Percentiles rank a stretch among this genome's conserved stretches.
phyloP scores from a whole-genome alignment of 2,113 vertebrate genomes.

The Sorex fumeus region DNA sequence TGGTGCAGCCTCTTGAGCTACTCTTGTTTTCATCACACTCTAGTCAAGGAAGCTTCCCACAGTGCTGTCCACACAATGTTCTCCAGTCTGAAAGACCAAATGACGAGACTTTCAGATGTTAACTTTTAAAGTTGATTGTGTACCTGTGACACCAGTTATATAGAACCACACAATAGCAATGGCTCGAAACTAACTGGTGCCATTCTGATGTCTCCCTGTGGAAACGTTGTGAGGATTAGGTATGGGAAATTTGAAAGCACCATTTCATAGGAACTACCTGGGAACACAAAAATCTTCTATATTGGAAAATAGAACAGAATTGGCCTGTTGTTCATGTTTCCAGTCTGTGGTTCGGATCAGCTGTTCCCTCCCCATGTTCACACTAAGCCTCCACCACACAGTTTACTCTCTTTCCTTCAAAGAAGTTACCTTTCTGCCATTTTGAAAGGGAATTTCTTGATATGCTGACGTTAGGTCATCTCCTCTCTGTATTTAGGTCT shows the following conservation, averaged over 20 bases:
- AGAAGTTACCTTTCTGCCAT: too few species aligned
- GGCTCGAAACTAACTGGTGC: background rate
- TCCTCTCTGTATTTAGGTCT: too few species aligned
- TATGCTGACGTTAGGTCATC: too few species aligned
- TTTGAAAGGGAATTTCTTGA: too few species aligned
- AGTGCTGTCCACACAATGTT: background rate
- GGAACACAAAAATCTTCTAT: too few species aligned
- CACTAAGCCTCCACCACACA: too few species aligned
- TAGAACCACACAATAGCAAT: background rate
- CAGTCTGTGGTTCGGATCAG: too few species aligned
- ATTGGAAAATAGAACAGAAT: too few species aligned
- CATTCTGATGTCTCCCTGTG: background rate
- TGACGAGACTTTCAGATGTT: background rate
- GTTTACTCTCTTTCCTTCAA: too few species aligned
- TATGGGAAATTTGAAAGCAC: background rate
- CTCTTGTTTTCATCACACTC: slow-evolving; percentile 17
- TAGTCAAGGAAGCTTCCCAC: background rate
- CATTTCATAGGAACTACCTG: background rate
- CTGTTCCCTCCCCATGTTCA: too few species aligned
- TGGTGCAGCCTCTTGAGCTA: background rate
- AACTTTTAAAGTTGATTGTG: background rate
- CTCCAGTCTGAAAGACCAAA: background rate
- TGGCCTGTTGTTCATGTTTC: too few species aligned
- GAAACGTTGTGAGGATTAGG: background rate
- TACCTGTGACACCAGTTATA: background rate